These are phyloP conservation scores for Euphydryas editha DNA, from an alignment of 2,888 invertebrate species.

Conservation along the genomic window DNA sequence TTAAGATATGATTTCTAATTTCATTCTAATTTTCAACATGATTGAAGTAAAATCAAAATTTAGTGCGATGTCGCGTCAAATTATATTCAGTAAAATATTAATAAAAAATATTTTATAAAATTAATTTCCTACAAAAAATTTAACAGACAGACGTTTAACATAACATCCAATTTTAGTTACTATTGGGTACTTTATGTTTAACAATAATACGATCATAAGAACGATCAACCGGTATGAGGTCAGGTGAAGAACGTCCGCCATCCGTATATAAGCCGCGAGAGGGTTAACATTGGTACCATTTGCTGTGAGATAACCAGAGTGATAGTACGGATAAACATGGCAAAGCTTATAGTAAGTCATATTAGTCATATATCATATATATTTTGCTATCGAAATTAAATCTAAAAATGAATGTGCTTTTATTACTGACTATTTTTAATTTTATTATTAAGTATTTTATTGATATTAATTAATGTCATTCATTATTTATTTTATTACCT, in stretches of 20 bases:
- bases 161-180: not conserved
- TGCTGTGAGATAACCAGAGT: constrained; percentile 16
- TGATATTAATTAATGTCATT: too few relatives aligned
- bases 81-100: too few relatives aligned
- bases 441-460: too few relatives aligned
- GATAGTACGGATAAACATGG: constrained; percentile 26
- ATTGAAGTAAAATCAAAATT: too few relatives aligned
- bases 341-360: constrained; percentile 38
- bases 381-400: not conserved
- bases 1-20: too few relatives aligned
- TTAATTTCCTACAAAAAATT: not conserved
- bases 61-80: too few relatives aligned
- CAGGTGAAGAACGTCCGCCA: constrained; percentile 17
- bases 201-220: constrained; percentile 3
- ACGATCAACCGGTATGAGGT: constrained; percentile 3
- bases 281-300: constrained; percentile 24
- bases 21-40: too few relatives aligned
- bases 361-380: not conserved
- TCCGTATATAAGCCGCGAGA: constrained; percentile 29
- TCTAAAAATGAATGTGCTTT: too few relatives aligned
- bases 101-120: too few relatives aligned
- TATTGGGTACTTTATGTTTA: constrained; percentile 7
- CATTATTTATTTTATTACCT: too few relatives aligned
- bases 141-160: not conserved
- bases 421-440: too few relatives aligned